These are phyloP conservation scores for Argyrosomus japonicus DNA, from an alignment of 2,113 vertebrate species.

Conservation along the genomic window DNA sequence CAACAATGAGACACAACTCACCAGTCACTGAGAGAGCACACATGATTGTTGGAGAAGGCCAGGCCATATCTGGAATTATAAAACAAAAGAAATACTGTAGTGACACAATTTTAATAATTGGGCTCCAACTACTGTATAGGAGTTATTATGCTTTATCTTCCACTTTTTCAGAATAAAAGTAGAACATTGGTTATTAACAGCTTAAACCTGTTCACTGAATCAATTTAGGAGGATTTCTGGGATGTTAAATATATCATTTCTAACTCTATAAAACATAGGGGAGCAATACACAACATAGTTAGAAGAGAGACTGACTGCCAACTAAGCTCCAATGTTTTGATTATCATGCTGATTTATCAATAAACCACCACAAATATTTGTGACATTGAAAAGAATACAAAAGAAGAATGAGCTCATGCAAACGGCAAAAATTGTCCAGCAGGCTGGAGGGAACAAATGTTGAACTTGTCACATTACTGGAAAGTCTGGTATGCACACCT, in stretches of 20 bases:
- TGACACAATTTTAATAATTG: background rate
- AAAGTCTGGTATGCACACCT: constrained; percentile 20
- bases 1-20: constrained; percentile 61
- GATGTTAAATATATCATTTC: background rate
- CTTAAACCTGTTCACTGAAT: background rate
- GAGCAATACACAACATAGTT: background rate
- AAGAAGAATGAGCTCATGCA: background rate
- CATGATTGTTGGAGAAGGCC: constrained; percentile 75
- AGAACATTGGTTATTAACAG: background rate
- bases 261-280: background rate
- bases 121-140: background rate
- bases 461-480: background rate
- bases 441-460: no score
- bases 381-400: background rate
- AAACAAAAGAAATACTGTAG: background rate
- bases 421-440: no score
- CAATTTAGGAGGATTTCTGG: background rate
- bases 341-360: background rate
- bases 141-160: background rate
- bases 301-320: background rate
- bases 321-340: background rate
- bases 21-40: constrained; percentile 85
- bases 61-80: constrained; percentile 81
- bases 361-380: background rate
- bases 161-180: background rate